Evolutionary conservation across 2,113 vertebrate species (phyloP).

Genomic region (Acrocephalus kingi): DNA sequence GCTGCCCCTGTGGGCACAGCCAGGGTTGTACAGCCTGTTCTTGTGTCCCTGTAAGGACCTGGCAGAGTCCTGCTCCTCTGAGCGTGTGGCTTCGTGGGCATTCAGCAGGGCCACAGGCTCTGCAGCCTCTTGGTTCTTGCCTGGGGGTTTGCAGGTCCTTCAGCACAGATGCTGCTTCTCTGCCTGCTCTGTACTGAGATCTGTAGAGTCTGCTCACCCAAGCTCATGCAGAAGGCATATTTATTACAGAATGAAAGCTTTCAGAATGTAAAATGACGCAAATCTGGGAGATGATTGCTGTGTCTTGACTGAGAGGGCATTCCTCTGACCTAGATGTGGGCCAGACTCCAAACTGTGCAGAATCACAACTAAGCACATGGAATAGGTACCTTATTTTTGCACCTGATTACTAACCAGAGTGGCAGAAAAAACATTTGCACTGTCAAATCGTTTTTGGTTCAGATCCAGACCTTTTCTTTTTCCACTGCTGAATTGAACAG

Average conservation of each 20-base stretch:
- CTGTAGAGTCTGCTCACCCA: neutral
- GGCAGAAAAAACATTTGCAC: neutral
- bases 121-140: fast-evolving
- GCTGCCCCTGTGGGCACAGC: neutral
- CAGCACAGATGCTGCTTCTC: neutral
- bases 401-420: neutral
- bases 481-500: neutral
- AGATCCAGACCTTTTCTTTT: neutral
- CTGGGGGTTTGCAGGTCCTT: neutral
- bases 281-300: neutral
- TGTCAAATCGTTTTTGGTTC: neutral
- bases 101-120: neutral
- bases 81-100: fast-evolving
- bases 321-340: neutral
- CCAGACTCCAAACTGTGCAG: neutral
- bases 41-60: neutral
- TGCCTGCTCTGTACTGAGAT: neutral
- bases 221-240: neutral
- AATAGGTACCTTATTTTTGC: neutral
- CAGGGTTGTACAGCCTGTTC: neutral
- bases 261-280: neutral
- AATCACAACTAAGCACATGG: neutral
- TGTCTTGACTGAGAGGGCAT: neutral
- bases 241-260: neutral
- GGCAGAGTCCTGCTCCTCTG: neutral